phyloP scores from a whole-genome alignment of 2,113 vertebrate species.

The rat (Rattus norvegicus) region GRCr8 NC_086028.1:52156001-52156500 shows the following conservation, averaged over 20 bases:
- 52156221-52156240: not conserved
- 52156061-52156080: too few species aligned
- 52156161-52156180: not conserved
- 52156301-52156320: not conserved
- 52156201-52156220: too few species aligned
- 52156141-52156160: too few species aligned
- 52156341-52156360: not conserved
- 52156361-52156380: not conserved
- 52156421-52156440: not conserved
- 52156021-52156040: constrained; percentile 5
- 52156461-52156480: not conserved
- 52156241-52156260: not conserved
- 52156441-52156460: not conserved
- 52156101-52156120: not conserved
- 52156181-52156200: too few species aligned
- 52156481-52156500: not conserved
- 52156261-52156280: not conserved
- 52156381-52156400: not conserved
- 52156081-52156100: not conserved
- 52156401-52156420: not conserved
- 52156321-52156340: not conserved
- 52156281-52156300: not conserved
- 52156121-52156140: not conserved
- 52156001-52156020: too few species aligned
- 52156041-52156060: not conserved